These are phyloP conservation scores for Chrysolophus pictus DNA, from an alignment of 2,797 vertebrate genomes.

Conservation along the genomic window DNA sequence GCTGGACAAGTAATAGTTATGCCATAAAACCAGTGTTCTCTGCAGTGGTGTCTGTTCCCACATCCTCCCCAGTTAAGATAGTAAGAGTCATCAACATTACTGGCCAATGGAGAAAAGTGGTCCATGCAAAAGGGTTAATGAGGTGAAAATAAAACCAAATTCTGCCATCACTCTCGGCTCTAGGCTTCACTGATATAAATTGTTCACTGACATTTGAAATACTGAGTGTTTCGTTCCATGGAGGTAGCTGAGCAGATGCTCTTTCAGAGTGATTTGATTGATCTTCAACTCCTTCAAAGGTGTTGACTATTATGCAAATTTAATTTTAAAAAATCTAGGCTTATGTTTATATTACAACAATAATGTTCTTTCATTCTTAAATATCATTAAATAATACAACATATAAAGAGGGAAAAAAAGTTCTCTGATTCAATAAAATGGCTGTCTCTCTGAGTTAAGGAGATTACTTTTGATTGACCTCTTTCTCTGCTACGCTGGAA, in stretches of 20 bases:
- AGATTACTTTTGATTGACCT: neutral
- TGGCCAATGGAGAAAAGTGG: neutral
- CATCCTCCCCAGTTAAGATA: neutral
- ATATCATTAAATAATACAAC: neutral
- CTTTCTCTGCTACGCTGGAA: neutral
- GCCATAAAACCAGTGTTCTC: neutral
- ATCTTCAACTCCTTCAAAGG: neutral
- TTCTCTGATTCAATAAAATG: neutral
- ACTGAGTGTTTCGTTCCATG: neutral
- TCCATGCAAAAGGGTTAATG: neutral
- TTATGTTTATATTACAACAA: neutral
- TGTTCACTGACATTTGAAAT: constrained; percentile 3
- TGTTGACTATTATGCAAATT: neutral
- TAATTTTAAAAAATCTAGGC: neutral
- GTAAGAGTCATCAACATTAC: accelerated
- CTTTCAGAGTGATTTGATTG: neutral
- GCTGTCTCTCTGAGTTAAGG: neutral
- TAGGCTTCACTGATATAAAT: neutral
- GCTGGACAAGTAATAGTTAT: neutral
- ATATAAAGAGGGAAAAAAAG: neutral
- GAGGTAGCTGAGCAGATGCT: neutral
- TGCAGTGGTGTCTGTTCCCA: neutral
- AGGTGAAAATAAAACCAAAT: neutral
- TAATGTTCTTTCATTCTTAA: neutral
- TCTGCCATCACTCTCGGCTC: neutral